Evolutionary conservation across 2,888 invertebrate species (phyloP).

Genomic region (Acronicta alni): DNA sequence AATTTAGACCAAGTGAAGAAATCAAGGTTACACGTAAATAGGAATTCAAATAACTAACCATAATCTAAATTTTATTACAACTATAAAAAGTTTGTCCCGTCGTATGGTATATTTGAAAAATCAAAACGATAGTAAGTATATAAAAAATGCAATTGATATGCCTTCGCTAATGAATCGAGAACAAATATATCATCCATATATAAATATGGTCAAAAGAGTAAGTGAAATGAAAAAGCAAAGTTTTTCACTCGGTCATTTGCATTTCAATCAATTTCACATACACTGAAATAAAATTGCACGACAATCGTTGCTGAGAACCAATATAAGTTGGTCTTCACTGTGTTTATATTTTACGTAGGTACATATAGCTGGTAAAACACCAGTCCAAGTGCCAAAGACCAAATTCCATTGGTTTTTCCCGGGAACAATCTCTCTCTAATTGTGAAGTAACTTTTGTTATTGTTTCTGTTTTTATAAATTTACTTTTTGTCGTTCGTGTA

Average conservation of each 20-base stretch:
- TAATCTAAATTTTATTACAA: too few relatives aligned
- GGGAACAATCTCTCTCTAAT: slow-evolving; percentile 69
- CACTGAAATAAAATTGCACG: slow-evolving; percentile 41
- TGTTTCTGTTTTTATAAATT: slow-evolving; percentile 68
- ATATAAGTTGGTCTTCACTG: slow-evolving; percentile 29
- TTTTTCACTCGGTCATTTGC: slow-evolving; percentile 43
- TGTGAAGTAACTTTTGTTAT: slow-evolving; percentile 75
- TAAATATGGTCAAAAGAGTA: slow-evolving; percentile 7
- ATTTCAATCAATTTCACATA: slow-evolving; percentile 36
- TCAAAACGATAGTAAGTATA: too few relatives aligned
- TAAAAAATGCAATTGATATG: too few relatives aligned
- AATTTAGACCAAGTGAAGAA: too few relatives aligned
- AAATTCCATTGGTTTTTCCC: slow-evolving; percentile 56
- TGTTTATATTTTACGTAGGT: slow-evolving; percentile 28
- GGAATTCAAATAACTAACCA: too few relatives aligned
- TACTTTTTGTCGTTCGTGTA: too few relatives aligned
- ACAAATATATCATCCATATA: slow-evolving; percentile 23
- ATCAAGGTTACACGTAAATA: too few relatives aligned
- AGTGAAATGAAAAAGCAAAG: slow-evolving; percentile 27
- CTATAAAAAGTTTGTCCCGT: too few relatives aligned
- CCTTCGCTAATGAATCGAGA: too few relatives aligned
- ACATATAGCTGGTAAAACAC: slow-evolving; percentile 19
- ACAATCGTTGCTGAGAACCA: slow-evolving; percentile 42
- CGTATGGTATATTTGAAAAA: too few relatives aligned
- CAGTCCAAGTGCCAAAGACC: slow-evolving; percentile 44